phyloP scores from a whole-genome alignment of 2,797 vertebrate species.

The Prionace glauca region DNA sequence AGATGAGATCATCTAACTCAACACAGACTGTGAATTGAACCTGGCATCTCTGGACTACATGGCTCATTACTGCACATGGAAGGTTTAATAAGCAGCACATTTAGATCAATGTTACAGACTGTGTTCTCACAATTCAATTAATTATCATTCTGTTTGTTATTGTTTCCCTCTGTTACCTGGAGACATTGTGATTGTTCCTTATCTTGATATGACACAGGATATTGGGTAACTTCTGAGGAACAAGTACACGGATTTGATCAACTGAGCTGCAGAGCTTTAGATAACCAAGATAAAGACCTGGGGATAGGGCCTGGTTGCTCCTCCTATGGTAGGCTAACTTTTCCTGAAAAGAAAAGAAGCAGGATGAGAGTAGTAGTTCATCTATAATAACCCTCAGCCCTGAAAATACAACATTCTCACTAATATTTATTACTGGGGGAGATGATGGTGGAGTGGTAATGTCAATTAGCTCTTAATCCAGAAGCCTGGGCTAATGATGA shows the following conservation, averaged over 20 bases:
- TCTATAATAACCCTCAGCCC: not conserved
- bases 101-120: not conserved
- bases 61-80: not conserved
- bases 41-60: not conserved
- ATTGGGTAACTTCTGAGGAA: constrained; percentile 78
- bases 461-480: no score
- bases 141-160: not conserved
- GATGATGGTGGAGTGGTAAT: no score
- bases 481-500: no score
- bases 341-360: constrained; percentile 60
- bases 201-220: constrained; percentile 81
- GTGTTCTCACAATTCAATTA: not conserved
- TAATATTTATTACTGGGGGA: not conserved
- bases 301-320: constrained; percentile 69
- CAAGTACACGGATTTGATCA: constrained; percentile 81
- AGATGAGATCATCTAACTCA: constrained; percentile 9
- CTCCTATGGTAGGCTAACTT: constrained; percentile 76
- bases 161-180: constrained; percentile 60
- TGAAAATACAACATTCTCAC: not conserved
- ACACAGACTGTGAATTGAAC: not conserved
- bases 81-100: not conserved
- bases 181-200: constrained; percentile 76
- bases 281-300: constrained; percentile 81
- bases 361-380: not conserved
- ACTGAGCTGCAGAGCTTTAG: constrained; percentile 83